Base-by-base conservation (phyloP, 2,797 vertebrate species). In the Enteromius thamalakanensis region DNA sequence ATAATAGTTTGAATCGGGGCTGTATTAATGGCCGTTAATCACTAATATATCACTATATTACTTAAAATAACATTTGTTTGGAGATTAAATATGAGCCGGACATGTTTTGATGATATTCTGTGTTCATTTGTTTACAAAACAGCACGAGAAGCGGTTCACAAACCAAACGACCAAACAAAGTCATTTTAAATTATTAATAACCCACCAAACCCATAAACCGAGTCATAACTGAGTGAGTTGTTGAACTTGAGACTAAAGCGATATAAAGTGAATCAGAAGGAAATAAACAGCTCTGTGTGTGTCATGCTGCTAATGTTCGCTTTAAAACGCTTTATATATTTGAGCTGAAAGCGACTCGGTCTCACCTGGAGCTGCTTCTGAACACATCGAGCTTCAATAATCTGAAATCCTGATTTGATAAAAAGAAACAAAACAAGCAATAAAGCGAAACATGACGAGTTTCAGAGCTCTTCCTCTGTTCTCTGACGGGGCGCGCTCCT, bases 401-500 rank as follows among this genome's bases (percentile, higher is more conserved):
- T 0, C 21, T 9, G 4, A 37, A 11, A 76, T 17, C 12, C 21
- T 2, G 21, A 65, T 2, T 6, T 11, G 1, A 29, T 21, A 19
- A 21, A 49, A 29, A 45, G 26, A 77, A 4, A 26, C 7, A 70
- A 77, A 77, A 60, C 26, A 70, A 69, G 49, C 17, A 12, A 69
- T 58, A 64, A 75, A 15, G 26, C 65, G 23, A 60, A 19, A 76
- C 40, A 70, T 58, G 26, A 34, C 23, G 49, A 76, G 64, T 60
- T 69, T 58, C 1, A 9, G 10, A 0, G 1, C 49, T 77, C 74
- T 83, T 83, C 74, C 81, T 68, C 64, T 7, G 47, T 37, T 9
- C 47, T 34, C 81, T 42, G 74, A 47, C 45, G 81, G 81, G 67
- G 81, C 81, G 60, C 64, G 34, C 34, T 45, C 51, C 1, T 1